These are phyloP conservation scores for Morinoia aosen DNA, from an alignment of 2,888 invertebrate species.

Conservation along the genomic window DNA sequence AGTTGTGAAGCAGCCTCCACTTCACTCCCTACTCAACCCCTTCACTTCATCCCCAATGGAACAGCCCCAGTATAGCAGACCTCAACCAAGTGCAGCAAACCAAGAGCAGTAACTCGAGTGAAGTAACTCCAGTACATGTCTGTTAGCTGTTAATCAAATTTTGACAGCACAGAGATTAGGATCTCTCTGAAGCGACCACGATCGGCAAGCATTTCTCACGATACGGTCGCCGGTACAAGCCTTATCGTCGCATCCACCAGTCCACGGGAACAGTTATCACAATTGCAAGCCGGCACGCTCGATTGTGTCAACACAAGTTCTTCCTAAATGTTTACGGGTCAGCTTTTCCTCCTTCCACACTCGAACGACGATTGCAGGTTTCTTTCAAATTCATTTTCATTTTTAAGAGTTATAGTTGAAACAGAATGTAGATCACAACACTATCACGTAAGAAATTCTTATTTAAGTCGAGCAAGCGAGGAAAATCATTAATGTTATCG, in stretches of 20 bases:
- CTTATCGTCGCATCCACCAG: conserved; percentile 41
- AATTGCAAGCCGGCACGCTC: conserved; percentile 28
- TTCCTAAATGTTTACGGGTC: not conserved
- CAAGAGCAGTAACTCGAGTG: not conserved
- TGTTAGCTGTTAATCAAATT: conserved; percentile 12
- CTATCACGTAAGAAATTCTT: not conserved
- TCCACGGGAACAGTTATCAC: conserved; percentile 42
- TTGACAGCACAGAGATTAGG: not conserved
- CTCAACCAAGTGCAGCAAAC: not conserved
- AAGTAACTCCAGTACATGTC: not conserved
- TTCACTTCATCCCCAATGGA: not conserved
- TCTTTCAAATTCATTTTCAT: not conserved
- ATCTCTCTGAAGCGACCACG: not conserved
- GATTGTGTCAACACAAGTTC: not conserved
- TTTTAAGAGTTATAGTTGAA: not conserved
- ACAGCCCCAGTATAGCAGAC: not conserved
- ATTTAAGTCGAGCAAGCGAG: not conserved
- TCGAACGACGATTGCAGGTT: not conserved
- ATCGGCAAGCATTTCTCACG: not conserved
- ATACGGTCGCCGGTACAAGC: not conserved
- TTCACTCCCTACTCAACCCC: not conserved
- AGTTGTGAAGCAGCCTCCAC: too few relatives aligned
- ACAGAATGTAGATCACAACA: not conserved
- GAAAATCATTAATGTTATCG: not conserved
- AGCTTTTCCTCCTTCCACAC: not conserved